Evolutionary conservation across 2,113 vertebrate species (phyloP).

Genomic region (Microcebus ravelobensis): DNA sequence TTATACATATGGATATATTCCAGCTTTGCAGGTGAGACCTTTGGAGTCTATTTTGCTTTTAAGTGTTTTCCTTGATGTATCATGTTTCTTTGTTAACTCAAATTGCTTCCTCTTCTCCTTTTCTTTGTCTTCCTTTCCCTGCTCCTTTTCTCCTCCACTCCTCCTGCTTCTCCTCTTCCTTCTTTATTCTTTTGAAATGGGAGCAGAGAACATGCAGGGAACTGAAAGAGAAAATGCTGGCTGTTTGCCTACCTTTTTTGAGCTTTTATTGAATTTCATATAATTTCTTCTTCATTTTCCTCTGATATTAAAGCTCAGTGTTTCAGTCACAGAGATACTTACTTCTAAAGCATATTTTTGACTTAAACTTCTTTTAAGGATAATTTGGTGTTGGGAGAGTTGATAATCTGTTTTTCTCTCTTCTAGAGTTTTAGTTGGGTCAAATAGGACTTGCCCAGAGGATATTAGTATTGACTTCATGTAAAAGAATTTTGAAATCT

Average conservation of each 20-base stretch:
- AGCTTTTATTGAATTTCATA: slow-evolving; percentile 42
- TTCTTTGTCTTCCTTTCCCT: background rate
- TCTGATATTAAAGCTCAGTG: background rate
- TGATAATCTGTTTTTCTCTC: slow-evolving; percentile 26
- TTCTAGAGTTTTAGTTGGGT: background rate
- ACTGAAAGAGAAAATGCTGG: slow-evolving; percentile 45
- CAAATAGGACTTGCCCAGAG: background rate
- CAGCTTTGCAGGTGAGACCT: slow-evolving; percentile 22
- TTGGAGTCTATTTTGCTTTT: slow-evolving; percentile 6
- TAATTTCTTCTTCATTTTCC: slow-evolving; percentile 45
- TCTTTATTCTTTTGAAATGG: slow-evolving; percentile 21
- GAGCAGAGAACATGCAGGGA: background rate
- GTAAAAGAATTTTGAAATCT: slow-evolving; percentile 59
- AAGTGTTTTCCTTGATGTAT: background rate
- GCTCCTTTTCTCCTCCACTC: background rate
- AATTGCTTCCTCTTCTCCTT: background rate
- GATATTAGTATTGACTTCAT: slow-evolving; percentile 10
- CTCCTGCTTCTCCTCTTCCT: background rate
- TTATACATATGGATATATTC: background rate
- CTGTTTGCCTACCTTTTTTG: slow-evolving; percentile 23
- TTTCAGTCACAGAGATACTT: slow-evolving; percentile 48
- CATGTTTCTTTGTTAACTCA: background rate
- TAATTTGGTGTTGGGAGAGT: background rate
- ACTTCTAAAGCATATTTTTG: slow-evolving; percentile 62
- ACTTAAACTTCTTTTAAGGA: slow-evolving; percentile 15